Base-by-base conservation (phyloP, 2,888 invertebrate genomes). In the Rhagonycha fulva region DNA sequence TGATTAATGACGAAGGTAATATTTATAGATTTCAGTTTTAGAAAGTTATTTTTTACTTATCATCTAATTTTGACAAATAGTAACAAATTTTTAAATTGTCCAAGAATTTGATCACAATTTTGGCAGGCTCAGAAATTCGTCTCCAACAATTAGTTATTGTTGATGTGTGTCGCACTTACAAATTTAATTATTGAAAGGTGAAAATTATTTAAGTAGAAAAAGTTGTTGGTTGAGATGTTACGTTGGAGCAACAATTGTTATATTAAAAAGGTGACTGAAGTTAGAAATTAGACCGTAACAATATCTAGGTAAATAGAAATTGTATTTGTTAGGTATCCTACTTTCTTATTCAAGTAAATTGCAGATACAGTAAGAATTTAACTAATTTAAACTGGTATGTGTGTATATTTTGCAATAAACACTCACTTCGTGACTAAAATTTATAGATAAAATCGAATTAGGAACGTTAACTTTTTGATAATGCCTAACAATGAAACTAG, bases 221-320 rank as follows among this genome's bases (percentile, higher is more conserved):
- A n/a, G 47, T 47, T 47, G 23, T 66, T 66, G 63, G 24, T 26
- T 24, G 63, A 66, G 63, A 66, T 66, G 63, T 71, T 71, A 63
- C 71, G 14, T 71, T 66, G 47, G 32, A 63, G 28, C 60, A 14
- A 10, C 47, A 47, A 26, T 66, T 66, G 47, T 23, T 60, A 28
- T 26, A 72, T 67, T 62, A 72, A 72, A 66, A 66, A 68, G 30
- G 66, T 66, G 63, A 71, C 24, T 26, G 67, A 30, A 60, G 66
- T 68, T 68, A 72, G 72, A 72, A 72, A 72, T 72, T 72, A 72
- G 72, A 72, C 72, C 72, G 72, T 72, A 72, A 72, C 72, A 68
- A 66, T 66, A 66, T 66, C 63, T 66, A 66, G 63, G 68, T 68
- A 68, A 23, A 61, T 67, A 72, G 72, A 72, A 72, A 72, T 68